phyloP scores from a whole-genome alignment of 2,113 vertebrate genomes.

The Lonchura striata region DNA sequence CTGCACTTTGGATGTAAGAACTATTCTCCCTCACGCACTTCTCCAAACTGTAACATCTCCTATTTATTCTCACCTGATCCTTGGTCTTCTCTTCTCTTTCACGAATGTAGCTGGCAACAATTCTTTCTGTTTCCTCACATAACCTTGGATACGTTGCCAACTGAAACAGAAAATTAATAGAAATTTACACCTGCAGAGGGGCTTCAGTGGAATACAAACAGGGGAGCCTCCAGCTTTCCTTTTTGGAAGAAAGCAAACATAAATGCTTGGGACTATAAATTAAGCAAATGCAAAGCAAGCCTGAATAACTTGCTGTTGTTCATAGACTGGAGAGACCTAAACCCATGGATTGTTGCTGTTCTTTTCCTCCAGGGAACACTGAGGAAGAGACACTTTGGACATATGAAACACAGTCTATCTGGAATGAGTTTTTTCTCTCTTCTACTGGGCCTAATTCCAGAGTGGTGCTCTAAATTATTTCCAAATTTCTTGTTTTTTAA shows the following conservation, averaged over 20 bases:
- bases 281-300: neutral
- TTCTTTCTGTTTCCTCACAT: conserved; percentile 87
- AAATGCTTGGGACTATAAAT: neutral
- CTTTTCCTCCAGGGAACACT: neutral
- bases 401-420: neutral
- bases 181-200: neutral
- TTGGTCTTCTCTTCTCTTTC: conserved; percentile 88
- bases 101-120: conserved; percentile 86
- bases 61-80: conserved; percentile 80
- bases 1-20: neutral
- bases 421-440: neutral
- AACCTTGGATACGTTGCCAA: conserved; percentile 87
- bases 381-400: neutral
- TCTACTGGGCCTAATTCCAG: neutral
- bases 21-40: neutral
- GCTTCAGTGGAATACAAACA: neutral
- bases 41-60: neutral
- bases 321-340: neutral
- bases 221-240: neutral
- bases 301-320: neutral
- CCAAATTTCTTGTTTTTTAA: neutral
- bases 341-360: neutral
- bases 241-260: neutral
- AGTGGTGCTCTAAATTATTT: neutral
- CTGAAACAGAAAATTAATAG: conserved; percentile 64